Percentiles rank a stretch among this genome's conserved stretches.
Evolutionary conservation across 2,797 vertebrate genomes (phyloP).

Genomic region (Cetoscarus ocellatus): DNA sequence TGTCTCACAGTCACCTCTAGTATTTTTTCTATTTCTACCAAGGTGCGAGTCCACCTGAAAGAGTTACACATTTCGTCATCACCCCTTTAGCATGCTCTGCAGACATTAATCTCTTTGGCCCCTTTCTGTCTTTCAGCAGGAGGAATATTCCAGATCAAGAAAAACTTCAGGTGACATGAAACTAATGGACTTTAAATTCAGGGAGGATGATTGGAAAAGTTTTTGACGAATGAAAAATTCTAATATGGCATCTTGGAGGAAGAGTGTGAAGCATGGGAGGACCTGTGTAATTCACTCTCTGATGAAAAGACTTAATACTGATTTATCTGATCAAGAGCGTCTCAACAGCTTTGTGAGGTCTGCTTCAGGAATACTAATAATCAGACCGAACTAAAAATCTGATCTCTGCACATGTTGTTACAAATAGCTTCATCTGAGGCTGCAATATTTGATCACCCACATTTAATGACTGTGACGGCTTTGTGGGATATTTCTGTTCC

Average conservation of each 20-base stretch:
- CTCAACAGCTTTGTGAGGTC: conserved; percentile 65
- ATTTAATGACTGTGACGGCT: conserved; percentile 13
- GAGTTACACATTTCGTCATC: conserved; percentile 16
- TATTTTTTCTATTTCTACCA: too few relatives aligned
- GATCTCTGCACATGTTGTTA: conserved; percentile 12
- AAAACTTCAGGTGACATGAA: conserved; percentile 69
- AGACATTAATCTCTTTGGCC: conserved; percentile 49
- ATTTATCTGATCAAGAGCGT: conserved; percentile 81
- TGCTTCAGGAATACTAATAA: conserved; percentile 79
- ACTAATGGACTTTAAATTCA: conserved; percentile 80
- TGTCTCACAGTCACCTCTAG: background rate
- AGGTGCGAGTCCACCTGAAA: background rate
- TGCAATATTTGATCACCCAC: conserved; percentile 17
- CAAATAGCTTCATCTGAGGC: conserved; percentile 24
- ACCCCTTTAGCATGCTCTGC: conserved; percentile 28
- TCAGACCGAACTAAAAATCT: conserved; percentile 23
- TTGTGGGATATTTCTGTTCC: conserved; percentile 1
- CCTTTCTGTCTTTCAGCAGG: conserved; percentile 36
- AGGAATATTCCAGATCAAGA: conserved; percentile 50
- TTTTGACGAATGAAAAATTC: conserved; percentile 75
- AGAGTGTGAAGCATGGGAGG: conserved; percentile 53
- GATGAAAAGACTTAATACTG: conserved; percentile 80
- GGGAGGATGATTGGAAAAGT: conserved; percentile 79
- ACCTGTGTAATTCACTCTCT: conserved; percentile 75
- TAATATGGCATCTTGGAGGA: conserved; percentile 62